Conservation (phyloP, 2,888 invertebrate genomes). For the Entomobrya proxima region DNA sequence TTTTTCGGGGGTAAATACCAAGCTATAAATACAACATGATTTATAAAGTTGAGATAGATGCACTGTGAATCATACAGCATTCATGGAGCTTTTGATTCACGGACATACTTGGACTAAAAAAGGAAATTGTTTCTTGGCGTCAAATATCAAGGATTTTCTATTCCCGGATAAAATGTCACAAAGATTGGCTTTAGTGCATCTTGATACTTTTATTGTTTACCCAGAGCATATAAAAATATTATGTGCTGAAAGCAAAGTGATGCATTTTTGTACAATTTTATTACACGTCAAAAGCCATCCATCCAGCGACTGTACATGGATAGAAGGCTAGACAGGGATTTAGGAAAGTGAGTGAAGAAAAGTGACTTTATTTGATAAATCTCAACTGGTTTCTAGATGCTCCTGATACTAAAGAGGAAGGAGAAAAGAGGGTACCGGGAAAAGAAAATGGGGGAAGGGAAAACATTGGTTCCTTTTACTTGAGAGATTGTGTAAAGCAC, state of each 20-base stretch:
- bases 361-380: slow-evolving; percentile 56
- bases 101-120: too few relatives aligned
- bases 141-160: background rate
- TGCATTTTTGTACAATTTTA: slow-evolving; percentile 27
- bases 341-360: slow-evolving; percentile 13
- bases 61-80: too few relatives aligned
- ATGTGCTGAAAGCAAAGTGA: background rate
- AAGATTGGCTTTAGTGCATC: background rate
- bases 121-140: too few relatives aligned
- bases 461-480: slow-evolving; percentile 33
- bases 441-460: slow-evolving; percentile 24
- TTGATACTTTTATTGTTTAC: background rate
- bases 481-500: background rate
- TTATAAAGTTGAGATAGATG: too few relatives aligned
- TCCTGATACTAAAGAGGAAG: too few relatives aligned
- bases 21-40: too few relatives aligned
- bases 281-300: slow-evolving; percentile 22
- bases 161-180: background rate
- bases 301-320: background rate
- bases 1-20: too few relatives aligned
- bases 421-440: background rate
- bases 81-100: too few relatives aligned
- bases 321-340: background rate
- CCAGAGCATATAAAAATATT: background rate
- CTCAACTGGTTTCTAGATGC: background rate